Evolutionary conservation across 1,140 invertebrate species (phyloP), one percentile per base, ranked within the genome.

Genomic region (Andrena cerasifolii): DNA sequence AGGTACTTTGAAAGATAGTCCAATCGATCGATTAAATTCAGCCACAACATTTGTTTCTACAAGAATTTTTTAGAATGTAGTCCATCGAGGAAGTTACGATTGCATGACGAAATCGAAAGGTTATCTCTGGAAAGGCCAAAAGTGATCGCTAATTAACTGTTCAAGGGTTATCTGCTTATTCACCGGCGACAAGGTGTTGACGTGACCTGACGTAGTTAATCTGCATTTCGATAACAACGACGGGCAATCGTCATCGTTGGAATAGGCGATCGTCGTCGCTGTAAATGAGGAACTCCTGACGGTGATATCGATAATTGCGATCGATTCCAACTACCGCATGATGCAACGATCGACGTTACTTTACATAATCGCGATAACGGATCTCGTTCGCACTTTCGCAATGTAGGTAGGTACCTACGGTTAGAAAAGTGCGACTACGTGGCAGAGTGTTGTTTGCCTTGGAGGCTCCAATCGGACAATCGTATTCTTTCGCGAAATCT

Each of bases 221-320:
- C 43, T n/a, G n/a, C n/a, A n/a, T 61, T 56, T 28, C 47, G 26
- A 43, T 21, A 74, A 66, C 62, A 74, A 79, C 56, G 74, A n/a
- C n/a, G n/a, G n/a, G n/a, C n/a, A n/a, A n/a, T n/a, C n/a, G n/a
- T n/a, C n/a, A n/a, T n/a, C 10, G 36, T 10, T 40, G 36, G 10
- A 40, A 3, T 5, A 5, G 36, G 36, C 36, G 10, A 40, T 40
- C 4, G 3, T 10, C 10, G 36, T 40, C 10, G n/a, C 36, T 40
- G 36, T 40, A 40, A 40, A 40, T 40, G 10, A 40, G 36, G 10
- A 40, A 40, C 36, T 40, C 36, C n/a, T 40, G 10, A 40, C 36
- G 10, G 36, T 10, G 3, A 10, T 3, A 40, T 40, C 18, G 45
- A 67, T 67, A 49, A 14, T 16, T 36, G 43, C 33, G 16, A 59